Evolutionary conservation across 2,888 invertebrate species (phyloP).

Genomic region (Panopea generosa): DNA sequence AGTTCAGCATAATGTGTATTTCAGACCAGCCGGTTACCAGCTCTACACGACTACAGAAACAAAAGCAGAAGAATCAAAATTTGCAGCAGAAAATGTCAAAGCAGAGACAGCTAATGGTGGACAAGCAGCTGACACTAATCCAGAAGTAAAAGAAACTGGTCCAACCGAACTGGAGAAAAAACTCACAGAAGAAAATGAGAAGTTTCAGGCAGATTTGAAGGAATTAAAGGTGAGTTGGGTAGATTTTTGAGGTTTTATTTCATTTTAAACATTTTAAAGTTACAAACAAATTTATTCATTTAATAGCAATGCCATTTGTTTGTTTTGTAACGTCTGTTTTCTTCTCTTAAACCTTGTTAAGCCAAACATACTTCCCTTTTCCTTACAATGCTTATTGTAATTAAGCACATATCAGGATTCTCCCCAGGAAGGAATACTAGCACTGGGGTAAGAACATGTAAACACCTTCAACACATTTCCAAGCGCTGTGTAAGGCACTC

Average conservation of each 20-base stretch:
- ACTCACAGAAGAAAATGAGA: conserved; percentile 63
- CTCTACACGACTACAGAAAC: conserved; percentile 10
- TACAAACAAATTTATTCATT: no score
- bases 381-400: no score
- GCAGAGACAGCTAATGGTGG: background rate
- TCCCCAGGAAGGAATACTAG: no score
- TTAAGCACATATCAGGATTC: no score
- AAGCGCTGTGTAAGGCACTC: no score
- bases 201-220: conserved; percentile 61
- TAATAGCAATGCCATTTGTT: no score
- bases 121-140: background rate
- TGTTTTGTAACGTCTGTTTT: no score
- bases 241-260: no score
- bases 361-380: no score
- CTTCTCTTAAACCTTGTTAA: no score
- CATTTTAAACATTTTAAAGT: background rate
- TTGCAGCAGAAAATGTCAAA: background rate
- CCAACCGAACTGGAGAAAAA: conserved; percentile 50
- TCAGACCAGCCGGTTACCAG: conserved; percentile 5
- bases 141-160: conserved; percentile 24
- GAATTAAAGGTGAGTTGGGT: conserved; percentile 66
- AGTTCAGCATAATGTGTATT: background rate
- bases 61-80: conserved; percentile 8
- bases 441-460: no score
- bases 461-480: no score